Percentiles rank a stretch among this genome's conserved stretches.
Conservation (phyloP, 2,113 vertebrate genomes). For the Apteryx mantelli region DNA sequence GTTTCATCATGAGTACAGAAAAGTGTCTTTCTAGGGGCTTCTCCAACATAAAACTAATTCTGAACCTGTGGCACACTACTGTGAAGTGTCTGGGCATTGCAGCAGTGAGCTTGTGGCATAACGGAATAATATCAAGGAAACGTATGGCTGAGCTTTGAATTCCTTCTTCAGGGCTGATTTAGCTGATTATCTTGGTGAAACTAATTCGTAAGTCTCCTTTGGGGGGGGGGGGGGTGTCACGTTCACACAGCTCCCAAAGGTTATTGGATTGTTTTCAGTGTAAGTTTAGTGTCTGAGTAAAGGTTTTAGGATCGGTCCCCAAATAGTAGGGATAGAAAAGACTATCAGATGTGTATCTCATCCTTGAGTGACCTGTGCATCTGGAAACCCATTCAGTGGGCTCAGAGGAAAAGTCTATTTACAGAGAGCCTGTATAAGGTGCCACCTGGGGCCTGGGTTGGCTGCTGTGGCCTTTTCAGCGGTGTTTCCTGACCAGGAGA, state of each 20-base stretch:
- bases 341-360: background rate
- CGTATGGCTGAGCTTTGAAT: background rate
- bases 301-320: background rate
- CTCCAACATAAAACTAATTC: background rate
- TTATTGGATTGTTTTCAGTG: background rate
- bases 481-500: background rate
- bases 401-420: background rate
- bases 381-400: background rate
- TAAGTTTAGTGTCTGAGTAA: background rate
- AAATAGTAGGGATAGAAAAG: background rate
- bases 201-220: background rate
- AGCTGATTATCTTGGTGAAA: background rate
- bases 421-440: background rate
- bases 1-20: background rate
- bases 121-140: background rate
- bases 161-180: background rate
- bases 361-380: background rate
- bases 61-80: background rate
- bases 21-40: background rate
- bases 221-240: background rate
- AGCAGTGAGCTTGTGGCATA: background rate
- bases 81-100: background rate
- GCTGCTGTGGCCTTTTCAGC: background rate
- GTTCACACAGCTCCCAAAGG: background rate
- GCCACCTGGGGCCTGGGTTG: background rate